Percentiles rank a stretch among this genome's conserved stretches.
Evolutionary conservation across 2,113 vertebrate genomes (phyloP).

Genomic region (Terrapene triunguis): DNA sequence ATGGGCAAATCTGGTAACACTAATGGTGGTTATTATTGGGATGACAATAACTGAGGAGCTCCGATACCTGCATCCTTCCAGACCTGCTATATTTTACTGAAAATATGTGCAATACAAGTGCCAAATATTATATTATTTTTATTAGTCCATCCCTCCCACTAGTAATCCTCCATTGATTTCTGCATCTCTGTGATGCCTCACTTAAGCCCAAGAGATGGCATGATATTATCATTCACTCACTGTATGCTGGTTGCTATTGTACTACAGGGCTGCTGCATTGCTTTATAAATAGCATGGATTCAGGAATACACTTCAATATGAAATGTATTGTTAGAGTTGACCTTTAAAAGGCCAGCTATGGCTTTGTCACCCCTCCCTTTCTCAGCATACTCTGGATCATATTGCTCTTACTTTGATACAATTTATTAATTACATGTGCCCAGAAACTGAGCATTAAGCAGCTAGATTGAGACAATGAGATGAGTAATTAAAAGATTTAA

Average conservation of each 20-base stretch:
- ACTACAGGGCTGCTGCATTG: background rate
- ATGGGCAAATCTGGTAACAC: too few relatives aligned
- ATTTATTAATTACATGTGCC: slow-evolving; percentile 30
- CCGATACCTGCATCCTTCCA: background rate
- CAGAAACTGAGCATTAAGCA: slow-evolving; percentile 26
- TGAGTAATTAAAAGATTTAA: slow-evolving; percentile 73
- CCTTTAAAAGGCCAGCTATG: slow-evolving; percentile 36
- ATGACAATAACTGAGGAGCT: slow-evolving; percentile 32
- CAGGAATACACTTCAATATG: slow-evolving; percentile 40
- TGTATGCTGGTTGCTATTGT: background rate
- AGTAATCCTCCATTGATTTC: background rate
- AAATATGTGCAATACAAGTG: background rate
- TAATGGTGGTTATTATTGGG: background rate
- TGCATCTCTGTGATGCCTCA: background rate
- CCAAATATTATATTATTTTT: background rate
- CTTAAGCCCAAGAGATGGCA: background rate
- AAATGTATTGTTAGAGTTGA: slow-evolving; percentile 55
- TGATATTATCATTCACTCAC: slow-evolving; percentile 23
- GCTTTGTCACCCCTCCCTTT: slow-evolving; percentile 8
- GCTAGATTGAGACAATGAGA: slow-evolving; percentile 65
- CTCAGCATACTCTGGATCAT: background rate
- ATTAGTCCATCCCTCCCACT: background rate
- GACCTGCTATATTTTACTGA: slow-evolving; percentile 16
- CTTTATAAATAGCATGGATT: slow-evolving; percentile 58
- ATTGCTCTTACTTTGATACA: slow-evolving; percentile 38